A percentile compares a stretch with the other conserved stretches of the same genome.
Conservation (phyloP, 2,797 vertebrate species). For the Anabacerthia variegaticeps region DNA sequence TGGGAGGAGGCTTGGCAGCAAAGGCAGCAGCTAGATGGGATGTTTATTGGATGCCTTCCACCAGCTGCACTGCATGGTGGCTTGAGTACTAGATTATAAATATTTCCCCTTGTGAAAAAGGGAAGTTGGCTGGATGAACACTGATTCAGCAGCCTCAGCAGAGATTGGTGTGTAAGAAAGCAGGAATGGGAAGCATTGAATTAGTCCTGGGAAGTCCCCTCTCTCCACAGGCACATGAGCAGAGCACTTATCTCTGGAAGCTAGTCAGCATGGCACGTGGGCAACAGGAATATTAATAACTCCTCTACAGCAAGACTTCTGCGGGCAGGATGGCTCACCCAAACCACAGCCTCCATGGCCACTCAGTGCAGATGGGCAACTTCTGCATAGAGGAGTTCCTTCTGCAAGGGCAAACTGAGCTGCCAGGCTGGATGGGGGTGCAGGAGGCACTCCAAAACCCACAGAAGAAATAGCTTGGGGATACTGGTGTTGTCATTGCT, state of each 20-base stretch:
- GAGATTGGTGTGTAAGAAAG: conserved; percentile 57
- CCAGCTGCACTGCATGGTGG: conserved; percentile 48
- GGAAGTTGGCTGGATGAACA: conserved; percentile 68
- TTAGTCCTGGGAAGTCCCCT: conserved; percentile 65
- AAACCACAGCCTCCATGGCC: conserved; percentile 67
- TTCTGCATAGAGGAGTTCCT: conserved; percentile 76
- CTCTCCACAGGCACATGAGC: conserved; percentile 60
- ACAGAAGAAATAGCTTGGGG: neutral
- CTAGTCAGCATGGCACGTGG: conserved; percentile 66
- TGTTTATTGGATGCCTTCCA: conserved; percentile 54
- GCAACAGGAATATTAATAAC: conserved; percentile 75
- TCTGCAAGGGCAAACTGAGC: conserved; percentile 14
- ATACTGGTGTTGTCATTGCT: neutral
- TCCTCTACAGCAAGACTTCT: conserved; percentile 63
- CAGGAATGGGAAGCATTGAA: conserved; percentile 68
- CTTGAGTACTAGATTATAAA: conserved; percentile 63
- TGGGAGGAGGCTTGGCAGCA: conserved; percentile 33
- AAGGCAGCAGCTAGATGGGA: conserved; percentile 17
- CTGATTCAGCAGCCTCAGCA: conserved; percentile 65
- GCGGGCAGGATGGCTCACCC: conserved; percentile 66
- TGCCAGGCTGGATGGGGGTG: neutral
- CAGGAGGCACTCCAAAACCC: conserved; percentile 1
- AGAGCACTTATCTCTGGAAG: conserved; percentile 64
- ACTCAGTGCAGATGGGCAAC: conserved; percentile 72
- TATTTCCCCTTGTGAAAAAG: conserved; percentile 60